phyloP scores from a whole-genome alignment of 2,113 vertebrate species.

The Halichoeres trimaculatus region DNA sequence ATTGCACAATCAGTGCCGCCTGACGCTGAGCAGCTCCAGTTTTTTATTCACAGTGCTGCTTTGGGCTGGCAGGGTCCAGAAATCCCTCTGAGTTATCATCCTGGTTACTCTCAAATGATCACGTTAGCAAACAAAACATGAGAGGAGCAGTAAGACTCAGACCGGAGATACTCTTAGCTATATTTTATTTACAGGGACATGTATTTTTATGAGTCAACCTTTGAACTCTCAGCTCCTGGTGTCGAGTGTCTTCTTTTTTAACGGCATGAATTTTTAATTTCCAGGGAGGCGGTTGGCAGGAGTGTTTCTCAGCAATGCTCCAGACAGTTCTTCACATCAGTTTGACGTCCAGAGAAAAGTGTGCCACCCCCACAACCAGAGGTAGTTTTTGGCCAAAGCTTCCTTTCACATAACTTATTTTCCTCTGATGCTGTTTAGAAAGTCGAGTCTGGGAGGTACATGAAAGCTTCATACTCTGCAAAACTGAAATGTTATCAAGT shows the following conservation, averaged over 20 bases:
- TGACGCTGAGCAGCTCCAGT: slow-evolving; percentile 9
- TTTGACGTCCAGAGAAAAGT: background rate
- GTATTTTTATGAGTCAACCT: background rate
- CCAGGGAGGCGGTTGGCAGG: background rate
- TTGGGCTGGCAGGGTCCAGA: slow-evolving; percentile 19
- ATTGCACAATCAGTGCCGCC: slow-evolving; percentile 50
- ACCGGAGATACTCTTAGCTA: background rate
- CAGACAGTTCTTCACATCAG: background rate
- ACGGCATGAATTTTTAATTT: background rate
- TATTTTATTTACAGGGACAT: background rate
- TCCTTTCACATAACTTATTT: too few species aligned
- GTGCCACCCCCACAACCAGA: background rate
- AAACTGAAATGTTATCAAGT: too few species aligned
- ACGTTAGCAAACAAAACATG: background rate
- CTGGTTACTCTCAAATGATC: slow-evolving; percentile 8
- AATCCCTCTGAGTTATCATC: slow-evolving; percentile 2
- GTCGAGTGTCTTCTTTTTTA: background rate
- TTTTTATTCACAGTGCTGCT: slow-evolving; percentile 40
- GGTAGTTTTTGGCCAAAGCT: background rate
- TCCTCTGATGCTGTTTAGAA: too few species aligned
- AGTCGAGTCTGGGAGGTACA: too few species aligned
- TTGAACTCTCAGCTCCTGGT: background rate
- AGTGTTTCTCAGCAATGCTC: slow-evolving; percentile 12
- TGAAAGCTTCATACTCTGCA: too few species aligned
- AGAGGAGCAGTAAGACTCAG: background rate